phyloP scores from a whole-genome alignment of 1,140 invertebrate species.

The Brachionus rubens region DNA sequence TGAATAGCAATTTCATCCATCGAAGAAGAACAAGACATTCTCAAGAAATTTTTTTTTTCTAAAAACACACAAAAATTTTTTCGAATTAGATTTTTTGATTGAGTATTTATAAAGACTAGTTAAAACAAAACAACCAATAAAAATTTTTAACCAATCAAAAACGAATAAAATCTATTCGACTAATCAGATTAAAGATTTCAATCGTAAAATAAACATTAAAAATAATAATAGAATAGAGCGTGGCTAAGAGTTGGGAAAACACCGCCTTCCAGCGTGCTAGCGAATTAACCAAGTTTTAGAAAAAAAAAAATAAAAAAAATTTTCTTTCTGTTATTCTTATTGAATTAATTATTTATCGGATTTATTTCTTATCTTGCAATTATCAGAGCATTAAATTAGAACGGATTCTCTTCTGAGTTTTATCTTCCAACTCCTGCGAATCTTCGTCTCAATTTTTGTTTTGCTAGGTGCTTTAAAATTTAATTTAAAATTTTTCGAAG shows the following conservation, averaged over 20 bases:
- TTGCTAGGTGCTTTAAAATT: not conserved
- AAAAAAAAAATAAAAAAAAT: no score
- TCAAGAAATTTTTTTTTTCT: not conserved
- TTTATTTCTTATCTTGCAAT: constrained; percentile 41
- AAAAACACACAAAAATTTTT: not conserved
- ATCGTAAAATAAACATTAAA: no score
- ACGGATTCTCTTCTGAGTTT: constrained; percentile 1
- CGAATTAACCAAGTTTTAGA: not conserved
- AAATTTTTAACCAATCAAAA: constrained; percentile 4
- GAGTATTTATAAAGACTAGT: not conserved
- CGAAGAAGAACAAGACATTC: no score
- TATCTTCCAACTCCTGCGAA: constrained; percentile 24
- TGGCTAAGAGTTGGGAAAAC: not conserved
- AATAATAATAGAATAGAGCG: no score
- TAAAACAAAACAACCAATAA: not conserved
- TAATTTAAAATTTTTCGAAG: not conserved
- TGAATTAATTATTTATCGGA: constrained; percentile 31
- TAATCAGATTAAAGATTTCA: constrained; percentile 33
- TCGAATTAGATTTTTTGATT: constrained; percentile 9
- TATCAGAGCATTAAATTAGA: constrained; percentile 41
- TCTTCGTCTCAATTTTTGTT: no score
- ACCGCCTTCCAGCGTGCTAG: not conserved
- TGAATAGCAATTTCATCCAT: constrained; percentile 40
- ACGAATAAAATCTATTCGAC: not conserved
- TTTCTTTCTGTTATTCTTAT: no score